A percentile compares a stretch with the other conserved stretches of the same genome.
phyloP scores from a whole-genome alignment of 2,888 invertebrate species.

The Agrenia bidenticulata region DNA sequence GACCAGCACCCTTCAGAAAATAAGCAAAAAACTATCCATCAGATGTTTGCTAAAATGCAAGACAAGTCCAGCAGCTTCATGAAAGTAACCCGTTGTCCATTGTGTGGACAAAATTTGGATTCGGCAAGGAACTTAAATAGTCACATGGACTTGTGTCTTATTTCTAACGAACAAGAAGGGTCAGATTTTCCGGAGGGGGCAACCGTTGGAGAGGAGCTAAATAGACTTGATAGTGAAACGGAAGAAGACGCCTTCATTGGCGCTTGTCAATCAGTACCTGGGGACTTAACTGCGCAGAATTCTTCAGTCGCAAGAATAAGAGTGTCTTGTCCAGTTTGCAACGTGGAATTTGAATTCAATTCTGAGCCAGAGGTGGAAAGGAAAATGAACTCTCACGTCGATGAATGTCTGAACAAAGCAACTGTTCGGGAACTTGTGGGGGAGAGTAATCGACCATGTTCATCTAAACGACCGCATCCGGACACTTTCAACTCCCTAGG shows the following conservation, averaged over 20 bases:
- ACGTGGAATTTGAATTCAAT: slow-evolving; percentile 7
- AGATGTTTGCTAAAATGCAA: slow-evolving; percentile 1
- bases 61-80: not conserved
- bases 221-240: no score
- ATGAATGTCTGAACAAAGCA: slow-evolving; percentile 26
- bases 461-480: not conserved
- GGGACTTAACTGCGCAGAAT: no score
- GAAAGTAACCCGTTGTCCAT: not conserved
- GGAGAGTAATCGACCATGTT: not conserved
- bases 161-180: not conserved
- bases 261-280: no score
- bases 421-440: slow-evolving; percentile 18
- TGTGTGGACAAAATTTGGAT: not conserved
- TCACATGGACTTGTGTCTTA: not conserved
- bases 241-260: not conserved
- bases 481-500: no score
- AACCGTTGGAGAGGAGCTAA: no score
- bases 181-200: no score
- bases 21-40: slow-evolving; percentile 14
- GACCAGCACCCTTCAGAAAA: not conserved
- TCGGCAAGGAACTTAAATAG: not conserved
- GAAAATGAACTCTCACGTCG: slow-evolving; percentile 26
- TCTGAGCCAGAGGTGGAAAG: slow-evolving; percentile 17
- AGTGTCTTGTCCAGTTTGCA: slow-evolving; percentile 36
- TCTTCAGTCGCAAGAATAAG: no score